A percentile compares a stretch with the other conserved stretches of the same genome.
Evolutionary conservation across 2,888 invertebrate genomes (phyloP).

Genomic region (Mayetiola destructor): DNA sequence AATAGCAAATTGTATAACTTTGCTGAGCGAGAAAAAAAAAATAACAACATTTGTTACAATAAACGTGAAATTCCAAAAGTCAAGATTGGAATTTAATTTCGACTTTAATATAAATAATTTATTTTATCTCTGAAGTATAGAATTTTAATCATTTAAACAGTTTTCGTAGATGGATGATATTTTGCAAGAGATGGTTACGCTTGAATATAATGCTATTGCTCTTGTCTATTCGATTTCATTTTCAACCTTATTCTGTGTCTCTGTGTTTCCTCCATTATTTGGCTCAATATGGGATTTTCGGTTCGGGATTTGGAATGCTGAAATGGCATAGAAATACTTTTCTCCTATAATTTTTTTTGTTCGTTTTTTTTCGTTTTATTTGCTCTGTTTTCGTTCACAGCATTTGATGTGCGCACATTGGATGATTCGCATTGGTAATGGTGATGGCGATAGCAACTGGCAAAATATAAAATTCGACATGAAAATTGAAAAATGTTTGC

Average conservation of each 20-base stretch:
- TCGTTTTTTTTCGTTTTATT: neutral
- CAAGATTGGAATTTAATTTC: slow-evolving; percentile 19
- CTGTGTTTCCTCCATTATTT: neutral
- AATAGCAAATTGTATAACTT: slow-evolving; percentile 9
- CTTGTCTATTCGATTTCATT: too few species aligned
- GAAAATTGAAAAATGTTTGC: too few species aligned
- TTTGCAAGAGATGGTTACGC: too few species aligned
- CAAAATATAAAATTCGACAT: too few species aligned
- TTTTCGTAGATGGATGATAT: slow-evolving; percentile 16
- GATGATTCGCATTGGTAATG: neutral
- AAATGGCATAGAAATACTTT: too few species aligned
- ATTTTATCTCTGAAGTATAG: slow-evolving; percentile 19
- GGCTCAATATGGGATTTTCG: neutral
- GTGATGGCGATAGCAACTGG: neutral
- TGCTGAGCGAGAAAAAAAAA: too few species aligned
- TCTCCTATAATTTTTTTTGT: too few species aligned
- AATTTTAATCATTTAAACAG: slow-evolving; percentile 20
- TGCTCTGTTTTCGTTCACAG: too few species aligned
- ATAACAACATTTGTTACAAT: slow-evolving; percentile 15
- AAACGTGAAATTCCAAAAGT: slow-evolving; percentile 16
- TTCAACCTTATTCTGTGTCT: slow-evolving; percentile 5
- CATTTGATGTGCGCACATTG: slow-evolving; percentile 8
- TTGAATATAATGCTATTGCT: too few species aligned
- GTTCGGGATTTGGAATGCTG: too few species aligned
- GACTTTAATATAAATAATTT: slow-evolving; percentile 20